Evolutionary conservation across 2,113 vertebrate genomes (phyloP).

Genomic region (Solea senegalensis): DNA sequence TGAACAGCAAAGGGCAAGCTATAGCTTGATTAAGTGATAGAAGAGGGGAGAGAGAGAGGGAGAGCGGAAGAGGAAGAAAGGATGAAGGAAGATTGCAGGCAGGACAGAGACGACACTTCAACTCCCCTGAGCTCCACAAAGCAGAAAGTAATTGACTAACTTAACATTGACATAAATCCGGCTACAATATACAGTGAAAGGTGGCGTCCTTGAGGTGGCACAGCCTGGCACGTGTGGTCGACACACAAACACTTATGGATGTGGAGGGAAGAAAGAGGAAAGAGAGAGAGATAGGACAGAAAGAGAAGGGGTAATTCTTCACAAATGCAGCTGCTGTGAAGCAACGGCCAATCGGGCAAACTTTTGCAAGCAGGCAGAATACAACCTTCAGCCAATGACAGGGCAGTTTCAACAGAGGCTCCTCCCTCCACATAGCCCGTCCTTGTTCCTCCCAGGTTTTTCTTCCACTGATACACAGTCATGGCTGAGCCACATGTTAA

Average conservation of each 20-base stretch:
- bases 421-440: conserved; percentile 62
- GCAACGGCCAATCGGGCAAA: conserved; percentile 71
- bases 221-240: conserved; percentile 40
- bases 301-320: conserved; percentile 76
- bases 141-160: conserved; percentile 61
- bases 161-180: conserved; percentile 51
- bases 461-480: conserved; percentile 69
- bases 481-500: conserved; percentile 75
- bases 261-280: conserved; percentile 34
- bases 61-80: conserved; percentile 46
- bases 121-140: conserved; percentile 51
- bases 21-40: conserved; percentile 82
- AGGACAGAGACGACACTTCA: conserved; percentile 71
- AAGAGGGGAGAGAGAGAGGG: conserved; percentile 64
- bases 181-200: conserved; percentile 30
- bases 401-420: conserved; percentile 67
- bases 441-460: conserved; percentile 63
- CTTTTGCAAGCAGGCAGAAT: conserved; percentile 67
- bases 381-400: conserved; percentile 75
- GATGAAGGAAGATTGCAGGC: conserved; percentile 60
- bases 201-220: conserved; percentile 56
- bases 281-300: conserved; percentile 61
- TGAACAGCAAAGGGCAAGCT: conserved; percentile 80
- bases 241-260: conserved; percentile 53
- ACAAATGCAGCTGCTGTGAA: conserved; percentile 80